Percentiles rank a stretch among this genome's conserved stretches.
phyloP scores from a whole-genome alignment of 1,140 invertebrate genomes.

The Episyrphus balteatus region DNA sequence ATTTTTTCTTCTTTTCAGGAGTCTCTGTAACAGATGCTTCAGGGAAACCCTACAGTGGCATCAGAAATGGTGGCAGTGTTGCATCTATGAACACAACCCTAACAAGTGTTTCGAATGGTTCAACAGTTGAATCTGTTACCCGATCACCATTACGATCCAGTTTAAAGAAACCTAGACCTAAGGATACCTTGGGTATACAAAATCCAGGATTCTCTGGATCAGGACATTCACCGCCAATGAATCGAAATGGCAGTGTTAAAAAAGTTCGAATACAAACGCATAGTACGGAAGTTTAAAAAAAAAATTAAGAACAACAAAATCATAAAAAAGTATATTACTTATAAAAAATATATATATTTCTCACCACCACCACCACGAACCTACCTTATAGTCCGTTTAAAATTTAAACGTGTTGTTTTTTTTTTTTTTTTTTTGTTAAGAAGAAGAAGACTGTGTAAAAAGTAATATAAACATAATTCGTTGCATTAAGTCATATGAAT shows the following conservation, averaged over 20 bases:
- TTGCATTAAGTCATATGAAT: no score
- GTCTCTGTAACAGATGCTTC: conserved; percentile 74
- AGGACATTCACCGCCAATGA: conserved; percentile 63
- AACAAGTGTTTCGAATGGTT: conserved; percentile 53
- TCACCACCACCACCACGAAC: no score
- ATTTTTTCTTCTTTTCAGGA: conserved; percentile 34
- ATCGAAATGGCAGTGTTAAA: conserved; percentile 71
- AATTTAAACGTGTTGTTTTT: no score
- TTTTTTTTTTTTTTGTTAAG: no score
- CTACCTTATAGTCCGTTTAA: no score
- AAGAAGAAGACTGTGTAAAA: no score
- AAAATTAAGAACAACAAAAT: no score
- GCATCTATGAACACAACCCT: conserved; percentile 62
- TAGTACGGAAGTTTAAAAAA: conserved; percentile 75
- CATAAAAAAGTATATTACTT: no score
- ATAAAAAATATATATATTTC: no score
- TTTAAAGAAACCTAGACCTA: conserved; percentile 58
- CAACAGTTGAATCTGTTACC: conserved; percentile 47
- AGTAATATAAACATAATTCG: no score
- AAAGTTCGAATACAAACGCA: conserved; percentile 81
- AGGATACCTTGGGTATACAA: conserved; percentile 61
- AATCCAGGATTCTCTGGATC: conserved; percentile 64
- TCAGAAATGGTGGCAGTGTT: conserved; percentile 65
- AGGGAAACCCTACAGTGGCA: conserved; percentile 63
- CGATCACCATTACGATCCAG: conserved; percentile 69